A percentile compares a stretch with the other conserved stretches of the same genome.
These are phyloP conservation scores for Lasioglossum pauxillum DNA, from an alignment of 2,888 invertebrate species.

Conservation along the genomic window DNA sequence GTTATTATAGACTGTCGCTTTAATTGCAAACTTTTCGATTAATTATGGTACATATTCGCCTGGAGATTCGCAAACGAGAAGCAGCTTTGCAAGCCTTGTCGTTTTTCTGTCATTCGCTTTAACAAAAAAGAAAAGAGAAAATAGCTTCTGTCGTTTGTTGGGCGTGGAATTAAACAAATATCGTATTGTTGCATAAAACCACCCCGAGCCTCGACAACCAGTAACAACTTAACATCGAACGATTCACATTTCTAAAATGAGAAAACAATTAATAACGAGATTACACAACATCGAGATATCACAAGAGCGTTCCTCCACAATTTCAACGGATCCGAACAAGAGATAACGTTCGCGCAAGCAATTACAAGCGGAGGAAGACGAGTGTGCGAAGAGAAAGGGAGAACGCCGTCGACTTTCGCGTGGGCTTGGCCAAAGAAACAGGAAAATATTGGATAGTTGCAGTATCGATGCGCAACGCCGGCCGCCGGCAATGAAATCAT, in stretches of 20 bases:
- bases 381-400: background rate
- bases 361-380: constrained; percentile 8
- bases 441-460: constrained; percentile 38
- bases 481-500: constrained; percentile 55
- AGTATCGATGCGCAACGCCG: constrained; percentile 51
- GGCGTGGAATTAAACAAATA: background rate
- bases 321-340: background rate
- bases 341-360: background rate
- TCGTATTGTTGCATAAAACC: no score
- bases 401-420: background rate
- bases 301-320: background rate
- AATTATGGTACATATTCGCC: background rate
- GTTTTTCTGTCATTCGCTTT: background rate
- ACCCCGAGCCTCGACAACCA: background rate
- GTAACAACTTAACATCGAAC: background rate
- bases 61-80: background rate
- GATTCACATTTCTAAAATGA: background rate
- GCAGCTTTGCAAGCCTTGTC: background rate
- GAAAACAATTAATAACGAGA: background rate
- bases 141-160: background rate
- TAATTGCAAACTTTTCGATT: constrained; percentile 2
- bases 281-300: background rate
- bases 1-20: constrained; percentile 9
- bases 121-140: background rate
- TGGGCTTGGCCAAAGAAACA: background rate